Conservation (phyloP, 2,797 vertebrate species). For the Podargus strigoides region DNA sequence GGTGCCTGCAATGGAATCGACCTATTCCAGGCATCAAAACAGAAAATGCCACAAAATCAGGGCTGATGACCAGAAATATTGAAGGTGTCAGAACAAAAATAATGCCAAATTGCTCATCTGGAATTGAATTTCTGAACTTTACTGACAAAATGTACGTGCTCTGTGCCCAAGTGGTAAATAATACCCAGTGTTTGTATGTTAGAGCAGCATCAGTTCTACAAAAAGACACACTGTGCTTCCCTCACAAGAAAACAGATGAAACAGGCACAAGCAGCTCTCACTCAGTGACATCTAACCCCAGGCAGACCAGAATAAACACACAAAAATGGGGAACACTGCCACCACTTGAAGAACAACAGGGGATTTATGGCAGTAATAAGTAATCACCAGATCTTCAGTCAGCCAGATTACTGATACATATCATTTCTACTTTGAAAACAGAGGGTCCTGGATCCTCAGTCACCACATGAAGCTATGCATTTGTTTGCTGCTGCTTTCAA, state of each 20-base stretch:
- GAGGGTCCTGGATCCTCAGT: not conserved
- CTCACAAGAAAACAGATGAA: not conserved
- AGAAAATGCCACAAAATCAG: not conserved
- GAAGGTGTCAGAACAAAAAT: not conserved
- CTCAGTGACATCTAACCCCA: not conserved
- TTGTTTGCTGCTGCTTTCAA: not conserved
- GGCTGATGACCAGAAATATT: not conserved
- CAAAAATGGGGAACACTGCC: accelerated
- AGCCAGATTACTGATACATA: not conserved
- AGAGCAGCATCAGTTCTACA: not conserved
- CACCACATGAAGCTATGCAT: not conserved
- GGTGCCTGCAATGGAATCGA: accelerated
- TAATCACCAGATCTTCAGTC: not conserved
- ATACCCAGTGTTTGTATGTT: not conserved
- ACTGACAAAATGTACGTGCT: accelerated
- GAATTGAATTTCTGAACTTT: not conserved
- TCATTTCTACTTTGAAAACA: not conserved
- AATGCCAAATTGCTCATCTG: not conserved
- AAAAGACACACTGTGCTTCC: accelerated
- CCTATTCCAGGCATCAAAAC: not conserved
- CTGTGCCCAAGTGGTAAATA: not conserved
- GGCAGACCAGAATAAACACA: not conserved
- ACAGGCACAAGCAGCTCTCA: not conserved
- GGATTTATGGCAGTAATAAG: not conserved
- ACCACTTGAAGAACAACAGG: not conserved